Conservation (phyloP, 2,888 invertebrate genomes). For the Himalopsyche japonica region DNA sequence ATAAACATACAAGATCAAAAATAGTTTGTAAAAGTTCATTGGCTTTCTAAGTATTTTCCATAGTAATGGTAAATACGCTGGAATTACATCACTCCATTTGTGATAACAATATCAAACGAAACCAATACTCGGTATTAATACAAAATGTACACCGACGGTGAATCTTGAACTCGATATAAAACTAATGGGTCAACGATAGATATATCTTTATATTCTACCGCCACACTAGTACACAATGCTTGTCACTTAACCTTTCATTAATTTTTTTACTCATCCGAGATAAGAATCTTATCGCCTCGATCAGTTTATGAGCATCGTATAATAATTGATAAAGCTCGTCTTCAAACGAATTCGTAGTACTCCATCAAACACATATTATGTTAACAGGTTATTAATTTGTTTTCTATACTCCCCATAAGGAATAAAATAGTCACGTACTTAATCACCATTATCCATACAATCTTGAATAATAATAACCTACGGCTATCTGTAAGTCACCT, state of each 20-base stretch:
- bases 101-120: background rate
- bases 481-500: no score
- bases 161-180: background rate
- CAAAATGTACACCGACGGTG: background rate
- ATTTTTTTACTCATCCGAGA: conserved; percentile 21
- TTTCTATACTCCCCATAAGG: background rate
- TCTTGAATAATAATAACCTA: no score
- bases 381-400: background rate
- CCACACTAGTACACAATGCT: conserved; percentile 22
- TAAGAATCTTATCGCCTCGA: conserved; percentile 19
- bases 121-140: background rate
- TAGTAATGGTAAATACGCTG: background rate
- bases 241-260: conserved; percentile 35
- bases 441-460: no score
- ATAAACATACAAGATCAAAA: no score
- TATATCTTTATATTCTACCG: conserved; percentile 19
- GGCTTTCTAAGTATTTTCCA: background rate
- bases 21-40: background rate
- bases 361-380: background rate
- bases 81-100: background rate
- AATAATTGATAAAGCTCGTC: background rate
- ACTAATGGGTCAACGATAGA: background rate
- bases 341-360: background rate
- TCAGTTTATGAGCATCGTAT: background rate
- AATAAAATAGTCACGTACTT: background rate